Conservation (phyloP, 2,797 vertebrate species). For the Sebastes reedi region DNA sequence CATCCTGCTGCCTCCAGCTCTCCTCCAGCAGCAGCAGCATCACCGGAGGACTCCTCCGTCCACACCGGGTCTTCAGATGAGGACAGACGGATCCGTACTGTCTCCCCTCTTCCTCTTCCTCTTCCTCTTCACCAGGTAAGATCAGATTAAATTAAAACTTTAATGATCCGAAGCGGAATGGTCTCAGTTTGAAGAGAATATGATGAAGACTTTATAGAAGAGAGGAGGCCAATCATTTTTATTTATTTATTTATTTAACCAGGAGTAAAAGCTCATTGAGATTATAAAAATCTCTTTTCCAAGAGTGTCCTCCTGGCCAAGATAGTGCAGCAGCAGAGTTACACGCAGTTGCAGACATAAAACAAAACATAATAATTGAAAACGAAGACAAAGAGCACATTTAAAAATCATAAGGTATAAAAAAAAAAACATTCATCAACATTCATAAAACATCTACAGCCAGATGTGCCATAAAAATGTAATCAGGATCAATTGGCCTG, state of each 20-base stretch:
- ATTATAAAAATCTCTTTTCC: too few species aligned
- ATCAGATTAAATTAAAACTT: conserved; percentile 56
- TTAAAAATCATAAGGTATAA: too few species aligned
- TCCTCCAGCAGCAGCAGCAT: conserved; percentile 47
- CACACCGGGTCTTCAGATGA: conserved; percentile 74
- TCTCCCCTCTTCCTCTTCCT: conserved; percentile 60
- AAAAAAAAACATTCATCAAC: too few species aligned
- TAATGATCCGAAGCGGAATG: conserved; percentile 46
- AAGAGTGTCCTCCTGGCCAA: too few species aligned
- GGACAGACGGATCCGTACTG: conserved; percentile 71
- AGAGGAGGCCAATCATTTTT: conserved; percentile 13
- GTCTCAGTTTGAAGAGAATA: conserved; percentile 35
- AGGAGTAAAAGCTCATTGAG: too few species aligned
- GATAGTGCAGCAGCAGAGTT: too few species aligned
- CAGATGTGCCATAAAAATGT: not conserved
- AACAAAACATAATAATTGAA: too few species aligned
- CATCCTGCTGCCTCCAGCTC: conserved; percentile 47
- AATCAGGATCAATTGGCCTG: conserved; percentile 23
- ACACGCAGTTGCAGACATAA: too few species aligned
- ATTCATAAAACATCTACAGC: too few species aligned
- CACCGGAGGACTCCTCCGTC: conserved; percentile 60
- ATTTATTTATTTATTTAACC: too few species aligned
- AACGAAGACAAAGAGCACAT: too few species aligned
- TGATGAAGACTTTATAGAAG: conserved; percentile 14
- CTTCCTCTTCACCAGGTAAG: conserved; percentile 76